These are phyloP conservation scores for Euplexia lucipara DNA, from an alignment of 2,888 invertebrate species.

Conservation along the genomic window DNA sequence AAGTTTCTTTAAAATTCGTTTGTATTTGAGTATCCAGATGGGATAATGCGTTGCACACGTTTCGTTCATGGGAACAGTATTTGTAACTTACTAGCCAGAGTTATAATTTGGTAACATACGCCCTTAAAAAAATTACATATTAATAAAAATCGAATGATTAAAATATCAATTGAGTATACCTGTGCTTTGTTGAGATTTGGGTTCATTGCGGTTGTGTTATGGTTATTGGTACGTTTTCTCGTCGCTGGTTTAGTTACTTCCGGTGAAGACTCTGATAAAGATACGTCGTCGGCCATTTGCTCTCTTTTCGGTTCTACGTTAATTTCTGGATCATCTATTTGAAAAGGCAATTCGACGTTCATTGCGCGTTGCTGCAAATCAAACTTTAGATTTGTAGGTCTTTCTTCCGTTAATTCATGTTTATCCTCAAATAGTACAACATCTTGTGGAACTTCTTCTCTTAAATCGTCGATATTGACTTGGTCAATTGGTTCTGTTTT, in stretches of 20 bases:
- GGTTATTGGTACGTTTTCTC: constrained; percentile 34
- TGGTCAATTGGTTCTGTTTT: constrained; percentile 47
- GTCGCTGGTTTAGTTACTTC: constrained; percentile 65
- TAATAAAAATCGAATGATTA: constrained; percentile 7
- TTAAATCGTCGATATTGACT: constrained; percentile 25
- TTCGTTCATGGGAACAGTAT: too few species aligned
- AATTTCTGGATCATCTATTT: constrained; percentile 20
- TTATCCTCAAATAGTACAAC: constrained; percentile 42
- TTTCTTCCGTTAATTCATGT: constrained; percentile 19
- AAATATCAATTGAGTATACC: constrained; percentile 61
- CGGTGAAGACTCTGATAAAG: constrained; percentile 80
- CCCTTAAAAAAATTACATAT: too few species aligned
- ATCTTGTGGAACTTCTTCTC: constrained; percentile 25
- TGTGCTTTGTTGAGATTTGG: constrained; percentile 62
- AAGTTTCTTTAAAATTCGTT: too few species aligned
- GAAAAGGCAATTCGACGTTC: constrained; percentile 12
- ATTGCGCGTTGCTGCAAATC: constrained; percentile 25
- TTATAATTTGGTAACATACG: too few species aligned
- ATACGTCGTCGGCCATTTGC: constrained; percentile 71
- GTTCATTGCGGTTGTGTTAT: constrained; percentile 48
- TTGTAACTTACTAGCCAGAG: too few species aligned
- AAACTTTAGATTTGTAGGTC: constrained; percentile 16
- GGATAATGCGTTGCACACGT: too few species aligned
- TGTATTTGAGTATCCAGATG: too few species aligned
- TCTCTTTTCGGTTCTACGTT: constrained; percentile 21